Percentiles rank a stretch among this genome's conserved stretches.
Evolutionary conservation across 2,797 vertebrate genomes (phyloP).

Genomic region (Melanotaenia pygmaea): DNA sequence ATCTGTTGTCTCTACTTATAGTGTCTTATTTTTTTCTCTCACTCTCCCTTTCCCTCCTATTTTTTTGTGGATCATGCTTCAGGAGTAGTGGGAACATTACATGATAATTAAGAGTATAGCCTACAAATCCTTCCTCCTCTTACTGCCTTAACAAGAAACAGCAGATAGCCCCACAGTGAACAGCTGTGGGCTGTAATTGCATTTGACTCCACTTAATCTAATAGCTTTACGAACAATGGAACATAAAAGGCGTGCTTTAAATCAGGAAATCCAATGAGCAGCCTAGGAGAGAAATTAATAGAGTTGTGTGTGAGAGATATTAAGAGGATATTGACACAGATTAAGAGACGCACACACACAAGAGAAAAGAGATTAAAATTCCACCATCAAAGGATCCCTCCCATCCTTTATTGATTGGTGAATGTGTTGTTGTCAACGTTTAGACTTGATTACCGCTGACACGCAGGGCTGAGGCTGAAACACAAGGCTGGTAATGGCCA

Average conservation of each 20-base stretch:
- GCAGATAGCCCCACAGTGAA: slow-evolving; percentile 24
- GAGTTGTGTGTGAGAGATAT: slow-evolving; percentile 53
- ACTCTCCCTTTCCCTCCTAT: slow-evolving; percentile 15
- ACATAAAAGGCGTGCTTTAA: slow-evolving; percentile 65
- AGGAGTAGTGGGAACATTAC: slow-evolving; percentile 15
- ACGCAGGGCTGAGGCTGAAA: slow-evolving; percentile 77
- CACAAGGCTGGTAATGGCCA: slow-evolving; percentile 79
- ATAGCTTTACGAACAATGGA: slow-evolving; percentile 60
- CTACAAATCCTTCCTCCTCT: slow-evolving; percentile 4
- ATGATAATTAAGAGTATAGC: slow-evolving; percentile 14
- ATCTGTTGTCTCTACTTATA: slow-evolving; percentile 18
- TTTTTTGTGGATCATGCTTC: slow-evolving; percentile 17
- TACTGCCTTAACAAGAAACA: slow-evolving; percentile 9
- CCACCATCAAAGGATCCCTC: slow-evolving; percentile 70
- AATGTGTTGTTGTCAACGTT: slow-evolving; percentile 84
- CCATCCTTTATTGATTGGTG: slow-evolving; percentile 79
- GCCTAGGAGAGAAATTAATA: slow-evolving; percentile 54
- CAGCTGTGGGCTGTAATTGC: slow-evolving; percentile 53
- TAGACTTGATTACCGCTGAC: slow-evolving; percentile 87
- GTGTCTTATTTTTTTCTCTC: slow-evolving; percentile 30
- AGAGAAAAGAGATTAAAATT: slow-evolving; percentile 77
- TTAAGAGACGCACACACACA: slow-evolving; percentile 60
- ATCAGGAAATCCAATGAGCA: slow-evolving; percentile 60
- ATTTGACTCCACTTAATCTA: slow-evolving; percentile 74
- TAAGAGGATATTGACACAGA: slow-evolving; percentile 73